Percentiles rank a stretch among this genome's conserved stretches.
These are phyloP conservation scores for Heliconius himera DNA, from an alignment of 1,140 invertebrate genomes.

Conservation along the genomic window DNA sequence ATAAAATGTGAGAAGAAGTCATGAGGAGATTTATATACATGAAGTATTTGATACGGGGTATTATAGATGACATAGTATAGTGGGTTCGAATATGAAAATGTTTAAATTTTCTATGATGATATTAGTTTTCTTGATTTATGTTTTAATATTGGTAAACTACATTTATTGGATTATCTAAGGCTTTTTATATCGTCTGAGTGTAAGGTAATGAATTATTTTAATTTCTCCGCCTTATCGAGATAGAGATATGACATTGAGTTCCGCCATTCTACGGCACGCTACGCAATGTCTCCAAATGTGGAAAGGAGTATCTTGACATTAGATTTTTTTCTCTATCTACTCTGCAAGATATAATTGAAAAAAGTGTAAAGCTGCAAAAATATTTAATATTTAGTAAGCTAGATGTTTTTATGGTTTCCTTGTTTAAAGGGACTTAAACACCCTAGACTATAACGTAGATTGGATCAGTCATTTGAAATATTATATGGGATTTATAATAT, in stretches of 20 bases:
- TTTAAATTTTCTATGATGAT: background rate
- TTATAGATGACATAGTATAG: conserved; percentile 2
- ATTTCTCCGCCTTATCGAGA: too few species aligned
- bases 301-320: too few species aligned
- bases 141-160: background rate
- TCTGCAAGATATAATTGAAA: too few species aligned
- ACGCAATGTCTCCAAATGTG: too few species aligned
- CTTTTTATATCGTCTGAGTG: too few species aligned
- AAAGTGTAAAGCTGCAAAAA: too few species aligned
- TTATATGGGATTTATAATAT: background rate
- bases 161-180: background rate
- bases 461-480: background rate
- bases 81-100: background rate
- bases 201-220: too few species aligned
- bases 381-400: background rate
- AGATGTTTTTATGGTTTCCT: background rate
- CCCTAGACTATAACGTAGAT: background rate
- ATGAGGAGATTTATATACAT: background rate
- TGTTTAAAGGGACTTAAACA: background rate
- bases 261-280: too few species aligned
- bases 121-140: background rate
- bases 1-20: background rate
- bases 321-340: too few species aligned
- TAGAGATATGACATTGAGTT: too few species aligned
- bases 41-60: background rate